Evolutionary conservation across 2,113 vertebrate genomes (phyloP).

Genomic region (Epinephelus lanceolatus): DNA sequence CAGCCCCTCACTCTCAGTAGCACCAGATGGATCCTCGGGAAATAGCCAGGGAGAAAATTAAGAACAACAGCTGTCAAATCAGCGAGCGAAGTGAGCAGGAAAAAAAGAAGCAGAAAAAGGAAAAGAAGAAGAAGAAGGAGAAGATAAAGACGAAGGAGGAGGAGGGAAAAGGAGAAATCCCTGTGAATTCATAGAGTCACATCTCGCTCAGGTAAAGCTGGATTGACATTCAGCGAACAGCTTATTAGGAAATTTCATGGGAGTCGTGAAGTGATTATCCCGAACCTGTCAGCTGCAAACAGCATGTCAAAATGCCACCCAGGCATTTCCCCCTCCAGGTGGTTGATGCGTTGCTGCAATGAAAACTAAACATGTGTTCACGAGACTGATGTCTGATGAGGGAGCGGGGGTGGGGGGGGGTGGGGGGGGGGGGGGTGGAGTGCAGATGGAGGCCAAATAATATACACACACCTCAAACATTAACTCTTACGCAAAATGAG

Average conservation of each 20-base stretch:
- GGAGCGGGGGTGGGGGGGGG: too few relatives aligned
- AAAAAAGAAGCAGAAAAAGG: not conserved
- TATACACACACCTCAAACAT: conserved; percentile 8
- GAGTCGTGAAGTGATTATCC: conserved; percentile 72
- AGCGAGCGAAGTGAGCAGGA: conserved; percentile 13
- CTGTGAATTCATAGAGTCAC: conserved; percentile 9
- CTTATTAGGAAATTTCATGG: conserved; percentile 72
- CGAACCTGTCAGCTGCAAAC: conserved; percentile 73
- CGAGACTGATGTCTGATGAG: conserved; percentile 54
- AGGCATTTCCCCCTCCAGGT: conserved; percentile 50
- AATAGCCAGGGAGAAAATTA: conserved; percentile 69
- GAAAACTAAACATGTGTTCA: conserved; percentile 60
- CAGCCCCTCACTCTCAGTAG: conserved; percentile 36
- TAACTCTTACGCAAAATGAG: not conserved
- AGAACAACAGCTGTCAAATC: conserved; percentile 70
- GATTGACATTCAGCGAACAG: conserved; percentile 62
- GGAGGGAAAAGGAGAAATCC: not conserved
- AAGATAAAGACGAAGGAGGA: not conserved
- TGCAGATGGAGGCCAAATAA: conserved; percentile 40
- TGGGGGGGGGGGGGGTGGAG: too few relatives aligned
- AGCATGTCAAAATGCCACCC: conserved; percentile 66
- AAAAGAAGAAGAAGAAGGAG: too few relatives aligned
- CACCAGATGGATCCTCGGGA: conserved; percentile 69
- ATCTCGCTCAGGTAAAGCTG: conserved; percentile 56
- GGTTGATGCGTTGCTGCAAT: conserved; percentile 43